A percentile compares a stretch with the other conserved stretches of the same genome.
Evolutionary conservation across 2,113 vertebrate species (phyloP).

Genomic region (Arenaria interpres): DNA sequence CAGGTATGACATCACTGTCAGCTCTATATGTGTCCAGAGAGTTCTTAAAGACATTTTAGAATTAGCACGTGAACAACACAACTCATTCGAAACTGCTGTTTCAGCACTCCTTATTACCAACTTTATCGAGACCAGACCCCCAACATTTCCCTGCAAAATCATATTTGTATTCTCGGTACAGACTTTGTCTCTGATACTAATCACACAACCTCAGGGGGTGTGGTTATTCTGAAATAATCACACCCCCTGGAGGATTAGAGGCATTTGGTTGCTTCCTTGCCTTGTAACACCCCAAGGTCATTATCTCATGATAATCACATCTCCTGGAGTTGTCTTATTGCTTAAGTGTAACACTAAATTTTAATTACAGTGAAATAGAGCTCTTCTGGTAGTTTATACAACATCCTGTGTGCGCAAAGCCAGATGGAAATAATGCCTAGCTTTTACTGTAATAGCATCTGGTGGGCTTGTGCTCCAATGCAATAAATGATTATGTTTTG

Average conservation of each 20-base stretch:
- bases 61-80: constrained; percentile 68
- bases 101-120: constrained; percentile 67
- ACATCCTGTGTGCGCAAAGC: constrained; percentile 79
- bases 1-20: constrained; percentile 76
- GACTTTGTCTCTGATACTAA: constrained; percentile 62
- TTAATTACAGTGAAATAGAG: constrained; percentile 86
- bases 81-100: constrained; percentile 64
- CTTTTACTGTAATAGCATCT: constrained; percentile 74
- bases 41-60: constrained; percentile 71
- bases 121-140: constrained; percentile 55
- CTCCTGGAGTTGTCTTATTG: constrained; percentile 81
- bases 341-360: constrained; percentile 84
- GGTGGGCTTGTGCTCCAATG: constrained; percentile 55
- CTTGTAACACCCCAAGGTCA: constrained; percentile 80
- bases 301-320: constrained; percentile 85
- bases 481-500: constrained; percentile 63
- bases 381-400: constrained; percentile 79
- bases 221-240: constrained; percentile 73
- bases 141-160: constrained; percentile 60
- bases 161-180: constrained; percentile 66
- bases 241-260: constrained; percentile 70
- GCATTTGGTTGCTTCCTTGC: constrained; percentile 79
- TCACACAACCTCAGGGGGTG: constrained; percentile 62
- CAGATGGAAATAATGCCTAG: constrained; percentile 79
- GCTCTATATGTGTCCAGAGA: constrained; percentile 75